A percentile compares a stretch with the other conserved stretches of the same genome.
Conservation (phyloP, 2,113 vertebrate species). For the Vulpes lagopus region DNA sequence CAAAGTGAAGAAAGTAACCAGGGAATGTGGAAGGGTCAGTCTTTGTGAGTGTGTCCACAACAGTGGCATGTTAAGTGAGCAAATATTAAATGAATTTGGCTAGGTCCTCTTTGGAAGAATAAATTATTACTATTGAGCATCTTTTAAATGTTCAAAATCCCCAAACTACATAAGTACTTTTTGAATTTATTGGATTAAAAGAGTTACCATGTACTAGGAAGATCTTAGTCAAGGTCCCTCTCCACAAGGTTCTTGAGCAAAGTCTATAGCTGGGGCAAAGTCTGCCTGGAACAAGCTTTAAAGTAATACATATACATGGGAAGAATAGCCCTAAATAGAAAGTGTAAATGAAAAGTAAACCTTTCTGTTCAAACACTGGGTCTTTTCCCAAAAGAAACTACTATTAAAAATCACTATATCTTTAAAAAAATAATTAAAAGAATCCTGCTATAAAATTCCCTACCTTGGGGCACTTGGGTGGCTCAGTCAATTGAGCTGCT, state of each 20-base stretch:
- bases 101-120: not conserved
- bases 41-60: not conserved
- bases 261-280: not conserved
- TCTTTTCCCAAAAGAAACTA: not conserved
- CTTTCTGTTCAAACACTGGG: not conserved
- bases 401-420: not conserved
- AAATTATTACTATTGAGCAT: not conserved
- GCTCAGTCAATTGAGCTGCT: no score
- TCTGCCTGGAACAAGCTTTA: not conserved
- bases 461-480: not conserved
- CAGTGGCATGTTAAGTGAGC: not conserved
- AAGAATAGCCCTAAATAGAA: not conserved
- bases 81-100: not conserved
- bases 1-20: not conserved
- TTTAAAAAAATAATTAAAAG: not conserved
- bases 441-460: not conserved
- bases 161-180: not conserved
- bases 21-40: not conserved
- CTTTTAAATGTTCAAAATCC: not conserved
- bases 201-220: not conserved
- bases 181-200: not conserved
- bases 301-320: not conserved
- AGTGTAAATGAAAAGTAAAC: not conserved
- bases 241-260: not conserved
- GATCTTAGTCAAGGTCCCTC: not conserved